These are phyloP conservation scores for Phyto melanocephala DNA, from an alignment of 2,888 invertebrate species.

Conservation along the genomic window DNA sequence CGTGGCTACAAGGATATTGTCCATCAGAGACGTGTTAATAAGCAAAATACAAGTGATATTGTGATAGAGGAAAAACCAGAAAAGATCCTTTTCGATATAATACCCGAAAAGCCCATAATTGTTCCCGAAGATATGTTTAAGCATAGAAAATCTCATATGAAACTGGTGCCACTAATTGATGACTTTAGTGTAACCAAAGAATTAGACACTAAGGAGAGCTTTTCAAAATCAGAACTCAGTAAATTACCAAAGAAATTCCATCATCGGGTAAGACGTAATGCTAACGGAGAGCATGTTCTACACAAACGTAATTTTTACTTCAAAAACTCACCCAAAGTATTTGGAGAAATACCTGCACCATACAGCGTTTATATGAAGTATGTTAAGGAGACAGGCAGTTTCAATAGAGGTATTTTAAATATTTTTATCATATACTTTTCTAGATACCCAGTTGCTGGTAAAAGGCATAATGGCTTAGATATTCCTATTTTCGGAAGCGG, in stretches of 20 bases:
- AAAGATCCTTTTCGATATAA: slow-evolving; percentile 73
- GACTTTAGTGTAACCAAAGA: slow-evolving; percentile 46
- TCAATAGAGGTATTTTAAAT: too few species aligned
- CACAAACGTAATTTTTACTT: slow-evolving; percentile 65
- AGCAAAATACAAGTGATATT: slow-evolving; percentile 61
- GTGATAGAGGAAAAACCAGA: slow-evolving; percentile 67
- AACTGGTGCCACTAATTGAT: slow-evolving; percentile 36
- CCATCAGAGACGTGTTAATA: slow-evolving; percentile 68
- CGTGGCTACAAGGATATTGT: slow-evolving; percentile 68
- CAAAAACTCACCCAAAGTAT: slow-evolving; percentile 30
- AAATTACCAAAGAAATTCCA: slow-evolving; percentile 74
- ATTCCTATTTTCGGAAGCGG: slow-evolving; percentile 9
- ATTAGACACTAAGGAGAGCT: background rate
- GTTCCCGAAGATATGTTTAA: slow-evolving; percentile 62
- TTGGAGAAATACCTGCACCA: background rate
- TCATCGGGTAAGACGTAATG: slow-evolving; percentile 71
- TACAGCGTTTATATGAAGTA: slow-evolving; percentile 57
- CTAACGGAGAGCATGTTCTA: slow-evolving; percentile 42
- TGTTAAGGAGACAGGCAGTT: background rate
- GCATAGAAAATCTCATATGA: slow-evolving; percentile 24
- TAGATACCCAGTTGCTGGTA: slow-evolving; percentile 62
- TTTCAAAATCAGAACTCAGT: slow-evolving; percentile 66
- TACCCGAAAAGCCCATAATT: slow-evolving; percentile 71
- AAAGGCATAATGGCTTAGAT: slow-evolving; percentile 62
- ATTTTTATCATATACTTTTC: background rate